A percentile compares a stretch with the other conserved stretches of the same genome.
These are phyloP conservation scores for Melipona beecheii DNA, from an alignment of 2,888 invertebrate species.

Conservation along the genomic window DNA sequence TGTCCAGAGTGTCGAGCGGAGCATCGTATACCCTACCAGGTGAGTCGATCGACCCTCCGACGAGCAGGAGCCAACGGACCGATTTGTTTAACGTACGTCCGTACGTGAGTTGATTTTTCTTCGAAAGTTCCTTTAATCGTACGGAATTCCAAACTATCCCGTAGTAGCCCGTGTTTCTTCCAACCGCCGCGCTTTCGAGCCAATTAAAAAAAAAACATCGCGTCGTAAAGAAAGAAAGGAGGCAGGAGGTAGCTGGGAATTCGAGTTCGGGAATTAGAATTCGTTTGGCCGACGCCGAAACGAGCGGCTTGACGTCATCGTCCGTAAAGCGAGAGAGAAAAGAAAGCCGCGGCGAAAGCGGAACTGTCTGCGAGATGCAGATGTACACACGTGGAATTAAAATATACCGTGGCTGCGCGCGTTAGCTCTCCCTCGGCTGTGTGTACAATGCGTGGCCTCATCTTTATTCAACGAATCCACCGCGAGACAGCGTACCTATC, in stretches of 20 bases:
- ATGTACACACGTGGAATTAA: slow-evolving; percentile 41
- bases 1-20: slow-evolving; percentile 99
- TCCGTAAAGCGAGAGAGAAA: background rate
- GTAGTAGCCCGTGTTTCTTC: too few species aligned
- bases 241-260: background rate
- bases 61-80: background rate
- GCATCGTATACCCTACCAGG: slow-evolving; percentile 97
- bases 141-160: too few species aligned
- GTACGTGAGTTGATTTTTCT: background rate
- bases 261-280: slow-evolving; percentile 6
- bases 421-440: slow-evolving; percentile 13
- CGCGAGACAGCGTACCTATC: slow-evolving; percentile 40
- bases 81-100: background rate
- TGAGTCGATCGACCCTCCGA: slow-evolving; percentile 85
- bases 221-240: background rate
- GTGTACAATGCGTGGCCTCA: slow-evolving; percentile 47
- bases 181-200: too few species aligned
- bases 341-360: background rate
- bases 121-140: too few species aligned
- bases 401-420: slow-evolving; percentile 9
- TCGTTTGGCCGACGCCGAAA: background rate
- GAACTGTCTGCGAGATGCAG: background rate
- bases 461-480: slow-evolving; percentile 64
- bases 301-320: background rate
- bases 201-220: background rate